Evolutionary conservation across 2,113 vertebrate species (phyloP).

Genomic region (Lycocorax pyrrhopterus): DNA sequence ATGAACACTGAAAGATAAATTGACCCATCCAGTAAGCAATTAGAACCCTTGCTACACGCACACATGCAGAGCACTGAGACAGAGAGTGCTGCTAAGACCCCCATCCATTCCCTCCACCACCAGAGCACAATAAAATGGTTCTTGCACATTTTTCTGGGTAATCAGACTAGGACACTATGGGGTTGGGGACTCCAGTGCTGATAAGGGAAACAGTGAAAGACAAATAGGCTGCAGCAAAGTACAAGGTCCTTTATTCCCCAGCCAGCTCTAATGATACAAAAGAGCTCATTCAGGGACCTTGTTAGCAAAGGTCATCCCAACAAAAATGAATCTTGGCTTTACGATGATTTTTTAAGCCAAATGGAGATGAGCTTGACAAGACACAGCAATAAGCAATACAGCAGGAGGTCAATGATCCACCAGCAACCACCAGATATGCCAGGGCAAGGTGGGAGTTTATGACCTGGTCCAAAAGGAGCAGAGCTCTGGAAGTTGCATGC

Average conservation of each 20-base stretch:
- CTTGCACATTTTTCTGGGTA: neutral
- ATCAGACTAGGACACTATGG: neutral
- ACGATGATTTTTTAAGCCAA: neutral
- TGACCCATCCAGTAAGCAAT: constrained; percentile 45
- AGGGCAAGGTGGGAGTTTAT: neutral
- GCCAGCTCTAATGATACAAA: constrained; percentile 3
- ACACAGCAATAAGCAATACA: neutral
- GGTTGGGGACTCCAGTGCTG: neutral
- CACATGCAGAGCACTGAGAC: neutral
- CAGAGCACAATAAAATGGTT: neutral
- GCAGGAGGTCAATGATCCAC: neutral
- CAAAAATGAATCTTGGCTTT: neutral
- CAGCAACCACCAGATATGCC: neutral
- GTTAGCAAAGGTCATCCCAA: constrained; percentile 38
- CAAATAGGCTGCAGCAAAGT: neutral
- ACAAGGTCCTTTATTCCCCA: neutral
- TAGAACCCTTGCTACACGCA: neutral
- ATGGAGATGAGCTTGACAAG: neutral
- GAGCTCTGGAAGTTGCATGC: neutral
- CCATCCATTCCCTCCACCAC: neutral
- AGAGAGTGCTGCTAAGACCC: neutral
- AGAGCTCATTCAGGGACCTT: neutral
- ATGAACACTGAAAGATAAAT: constrained; percentile 47
- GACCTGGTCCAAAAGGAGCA: neutral
- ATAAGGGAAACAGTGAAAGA: neutral